Base-by-base conservation (phyloP, 2,888 invertebrate genomes). In the Melieria picta region DNA sequence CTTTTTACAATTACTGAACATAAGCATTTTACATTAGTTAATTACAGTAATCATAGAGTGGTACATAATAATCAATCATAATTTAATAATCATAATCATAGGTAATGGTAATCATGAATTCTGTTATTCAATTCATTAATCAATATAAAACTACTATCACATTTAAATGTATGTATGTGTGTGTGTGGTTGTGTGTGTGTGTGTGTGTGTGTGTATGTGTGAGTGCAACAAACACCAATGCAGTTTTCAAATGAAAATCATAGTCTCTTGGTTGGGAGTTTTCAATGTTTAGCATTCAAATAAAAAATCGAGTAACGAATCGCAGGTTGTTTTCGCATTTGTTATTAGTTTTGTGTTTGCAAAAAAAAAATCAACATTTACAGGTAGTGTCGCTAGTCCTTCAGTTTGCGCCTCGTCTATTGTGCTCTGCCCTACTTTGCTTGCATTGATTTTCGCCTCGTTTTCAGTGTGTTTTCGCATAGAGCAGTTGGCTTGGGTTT, bases 61-160 rank as follows among this genome's bases (percentile, higher is more conserved):
- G 30, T 30, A 30, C 30, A 30, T 30, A 30, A 30, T 30, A 30
- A 30, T 30, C 42, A 45, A 43, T 13, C 9, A 60, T 42, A 56
- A 30, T 55, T 47, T 65, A 6, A 43, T 55, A 46, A 4, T 11
- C 7, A 64, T 42, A 50, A 42, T 42, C 50, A 58, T n/a, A 48
- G 6, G 45, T 58, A 10, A 11, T 16, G 9, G 10, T 58, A 10
- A 11, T 30, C 43, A 42, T 58, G 11, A 4, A 43, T 58, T 58
- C 43, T n/a, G 42, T 58, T 10, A 30, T 58, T 62, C 5, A n/a
- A 11, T 47, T 62, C 13, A 62, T 16, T 55, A 57, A 45, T 65
- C 46, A 7, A 57, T 50, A 48, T 74, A 74, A 71, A 72, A 47
- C 71, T 71, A 69, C 68, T 74, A 74, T 72, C 74, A 75, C 75